A percentile compares a stretch with the other conserved stretches of the same genome.
Conservation (phyloP, 2,113 vertebrate genomes). For the Catharus minimus region DNA sequence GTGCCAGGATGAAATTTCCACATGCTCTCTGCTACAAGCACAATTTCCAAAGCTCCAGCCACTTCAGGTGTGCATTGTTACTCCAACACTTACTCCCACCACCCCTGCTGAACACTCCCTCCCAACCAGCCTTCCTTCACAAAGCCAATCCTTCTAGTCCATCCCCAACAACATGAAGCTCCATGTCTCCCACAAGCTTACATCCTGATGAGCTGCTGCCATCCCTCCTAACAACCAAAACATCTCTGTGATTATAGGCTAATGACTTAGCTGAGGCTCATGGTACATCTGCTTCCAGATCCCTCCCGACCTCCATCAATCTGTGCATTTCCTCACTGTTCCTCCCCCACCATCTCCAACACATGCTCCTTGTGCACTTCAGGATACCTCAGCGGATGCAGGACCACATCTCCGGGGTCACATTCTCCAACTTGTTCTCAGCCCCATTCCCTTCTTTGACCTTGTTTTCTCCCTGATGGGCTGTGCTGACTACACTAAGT, state of each 20-base stretch:
- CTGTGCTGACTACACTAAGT: not conserved
- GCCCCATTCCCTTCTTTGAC: not conserved
- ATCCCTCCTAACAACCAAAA: not conserved
- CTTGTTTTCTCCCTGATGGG: not conserved
- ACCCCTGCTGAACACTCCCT: not conserved
- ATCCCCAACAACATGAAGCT: not conserved
- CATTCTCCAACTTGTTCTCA: not conserved
- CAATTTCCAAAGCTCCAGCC: not conserved
- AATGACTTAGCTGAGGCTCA: not conserved
- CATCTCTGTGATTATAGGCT: not conserved
- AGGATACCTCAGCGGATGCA: accelerated
- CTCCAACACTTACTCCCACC: not conserved
- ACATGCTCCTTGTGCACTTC: not conserved
- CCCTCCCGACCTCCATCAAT: not conserved
- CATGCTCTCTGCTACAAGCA: not conserved
- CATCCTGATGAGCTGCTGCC: not conserved
- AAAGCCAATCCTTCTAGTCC: not conserved
- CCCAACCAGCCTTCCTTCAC: not conserved
- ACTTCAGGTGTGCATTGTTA: not conserved
- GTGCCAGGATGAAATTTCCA: not conserved
- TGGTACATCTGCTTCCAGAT: not conserved
- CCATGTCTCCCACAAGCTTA: not conserved
- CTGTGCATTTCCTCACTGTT: not conserved
- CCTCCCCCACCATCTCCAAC: not conserved
- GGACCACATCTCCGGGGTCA: not conserved